These are phyloP conservation scores for Chaetophractus vellerosus DNA, from an alignment of 2,797 vertebrate species.

Conservation along the genomic window DNA sequence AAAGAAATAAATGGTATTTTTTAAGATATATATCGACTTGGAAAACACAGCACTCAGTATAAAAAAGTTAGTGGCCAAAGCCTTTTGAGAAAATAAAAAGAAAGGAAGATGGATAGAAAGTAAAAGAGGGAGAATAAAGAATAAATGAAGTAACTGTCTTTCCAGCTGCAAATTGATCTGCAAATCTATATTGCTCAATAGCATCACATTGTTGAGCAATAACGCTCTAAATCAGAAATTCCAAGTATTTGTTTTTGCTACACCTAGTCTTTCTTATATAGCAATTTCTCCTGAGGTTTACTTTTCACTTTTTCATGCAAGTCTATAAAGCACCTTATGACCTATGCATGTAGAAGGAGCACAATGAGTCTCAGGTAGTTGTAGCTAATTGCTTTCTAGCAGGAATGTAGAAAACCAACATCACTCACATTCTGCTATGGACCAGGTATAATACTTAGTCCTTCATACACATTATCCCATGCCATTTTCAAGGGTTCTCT, in stretches of 20 bases:
- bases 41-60: not conserved
- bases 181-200: not conserved
- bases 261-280: not conserved
- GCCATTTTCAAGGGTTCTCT: not conserved
- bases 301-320: not conserved
- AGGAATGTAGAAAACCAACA: not conserved
- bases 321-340: not conserved
- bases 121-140: not conserved
- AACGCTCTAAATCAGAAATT: not conserved
- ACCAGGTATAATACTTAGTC: not conserved
- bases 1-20: not conserved
- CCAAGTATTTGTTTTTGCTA: not conserved
- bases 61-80: not conserved
- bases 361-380: not conserved
- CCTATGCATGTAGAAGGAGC: not conserved
- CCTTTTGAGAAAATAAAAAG: not conserved
- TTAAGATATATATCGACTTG: not conserved
- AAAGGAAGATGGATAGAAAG: not conserved
- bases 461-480: not conserved
- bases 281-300: conserved; percentile 24
- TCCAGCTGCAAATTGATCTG: not conserved
- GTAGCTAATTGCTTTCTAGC: conserved; percentile 30
- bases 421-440: not conserved
- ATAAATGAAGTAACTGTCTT: not conserved
- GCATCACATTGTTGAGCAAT: not conserved